Evolutionary conservation across 2,113 vertebrate genomes (phyloP).

Genomic region (Antechinus flavipes): DNA sequence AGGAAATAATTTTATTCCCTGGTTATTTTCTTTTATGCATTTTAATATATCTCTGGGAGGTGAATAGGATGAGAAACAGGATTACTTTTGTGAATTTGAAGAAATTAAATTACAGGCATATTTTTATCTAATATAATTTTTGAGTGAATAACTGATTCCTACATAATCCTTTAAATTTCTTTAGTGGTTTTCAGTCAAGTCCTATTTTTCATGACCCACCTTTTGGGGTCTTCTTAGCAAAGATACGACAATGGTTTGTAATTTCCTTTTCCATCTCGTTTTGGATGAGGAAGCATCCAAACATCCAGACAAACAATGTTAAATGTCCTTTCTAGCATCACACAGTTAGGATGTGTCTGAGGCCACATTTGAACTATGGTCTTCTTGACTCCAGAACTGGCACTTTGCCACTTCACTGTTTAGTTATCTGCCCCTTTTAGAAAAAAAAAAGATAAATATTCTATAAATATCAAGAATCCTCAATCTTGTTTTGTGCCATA

Average conservation of each 20-base stretch:
- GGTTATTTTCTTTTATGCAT: slow-evolving; percentile 20
- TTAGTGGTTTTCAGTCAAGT: not conserved
- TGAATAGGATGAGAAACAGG: not conserved
- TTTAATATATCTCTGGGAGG: not conserved
- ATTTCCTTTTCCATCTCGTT: not conserved
- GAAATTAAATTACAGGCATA: not conserved
- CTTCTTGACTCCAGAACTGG: too few species aligned
- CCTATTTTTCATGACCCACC: not conserved
- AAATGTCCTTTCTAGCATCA: not conserved
- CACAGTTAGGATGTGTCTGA: not conserved
- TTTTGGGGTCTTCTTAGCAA: not conserved
- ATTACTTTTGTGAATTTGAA: slow-evolving; percentile 34
- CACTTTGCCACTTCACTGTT: not conserved
- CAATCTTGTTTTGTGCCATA: not conserved
- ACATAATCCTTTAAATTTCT: not conserved
- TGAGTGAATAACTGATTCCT: not conserved
- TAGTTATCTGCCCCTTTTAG: not conserved
- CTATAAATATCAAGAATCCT: not conserved
- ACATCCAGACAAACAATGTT: not conserved
- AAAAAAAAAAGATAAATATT: not conserved
- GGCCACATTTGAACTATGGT: not conserved
- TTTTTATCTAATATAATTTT: not conserved
- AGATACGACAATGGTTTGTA: not conserved
- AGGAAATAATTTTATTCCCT: slow-evolving; percentile 6
- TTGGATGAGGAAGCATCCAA: not conserved